Base-by-base conservation (phyloP, 1,140 invertebrate genomes). In the Sycophila sp. region DNA sequence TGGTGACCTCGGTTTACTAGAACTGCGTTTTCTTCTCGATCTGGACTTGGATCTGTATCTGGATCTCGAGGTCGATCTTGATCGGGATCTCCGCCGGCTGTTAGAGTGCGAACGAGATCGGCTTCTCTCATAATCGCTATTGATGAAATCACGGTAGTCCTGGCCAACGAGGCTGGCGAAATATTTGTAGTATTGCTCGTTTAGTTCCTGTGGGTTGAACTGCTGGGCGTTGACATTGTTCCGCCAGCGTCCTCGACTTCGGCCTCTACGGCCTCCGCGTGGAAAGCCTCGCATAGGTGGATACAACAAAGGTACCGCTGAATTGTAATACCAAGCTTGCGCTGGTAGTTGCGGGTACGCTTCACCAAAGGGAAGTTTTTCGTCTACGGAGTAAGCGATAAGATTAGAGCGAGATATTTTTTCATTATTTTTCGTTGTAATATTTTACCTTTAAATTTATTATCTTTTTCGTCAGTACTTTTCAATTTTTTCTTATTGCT, bases 121-220 rank as follows among this genome's bases (percentile, higher is more conserved):
- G 11, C 19, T 13, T 87, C 72, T 86, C 72, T 79, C 76, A 28
- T 76, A 80, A 74, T 79, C 82, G 38, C 68, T 77, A 11, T 82
- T 79, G 30, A 78, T 17, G 24, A 58, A 85, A 56, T 72, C 69
- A 40, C 75, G 75, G 73, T 81, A 80, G 65, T 83, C 81, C 58
- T 83, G 81, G 4, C 83, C 81, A 13, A 81, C 80, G 8, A 84
- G 71, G 73, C 80, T 84, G 1, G 83, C 83, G 51, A 86, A 86
- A 30, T 86, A 86, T 59, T 84, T 82, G 65, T 86, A 84, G 62
- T 85, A 86, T 60, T 85, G 81, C 42, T 86, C 80, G 65, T 87
- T 83, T 66, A 83, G 81, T n/a, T 84, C 64, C 47, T 80, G 81
- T 2, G 81, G 79, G 72, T 81, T 81, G 28, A 81, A 79, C 0